Conservation (phyloP, 2,797 vertebrate species). For the Notolepis coatsorum region DNA sequence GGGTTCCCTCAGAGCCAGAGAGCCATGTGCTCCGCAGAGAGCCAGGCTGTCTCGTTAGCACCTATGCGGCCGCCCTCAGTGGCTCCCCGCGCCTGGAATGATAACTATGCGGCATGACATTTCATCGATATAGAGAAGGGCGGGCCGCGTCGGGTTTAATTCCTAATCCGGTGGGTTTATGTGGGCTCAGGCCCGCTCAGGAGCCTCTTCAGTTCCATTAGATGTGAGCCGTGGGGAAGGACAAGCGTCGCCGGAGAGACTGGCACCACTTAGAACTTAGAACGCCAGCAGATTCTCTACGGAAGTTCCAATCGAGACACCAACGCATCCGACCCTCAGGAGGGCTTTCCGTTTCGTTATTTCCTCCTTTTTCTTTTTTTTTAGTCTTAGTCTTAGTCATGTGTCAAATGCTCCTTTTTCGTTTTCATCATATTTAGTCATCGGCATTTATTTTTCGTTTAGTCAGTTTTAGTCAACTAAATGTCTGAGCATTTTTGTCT, state of each 20-base stretch:
- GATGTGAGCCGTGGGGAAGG: conserved; percentile 63
- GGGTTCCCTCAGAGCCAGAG: conserved; percentile 56
- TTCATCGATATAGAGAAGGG: conserved; percentile 76
- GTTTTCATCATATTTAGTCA: not conserved
- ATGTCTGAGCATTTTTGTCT: too few relatives aligned
- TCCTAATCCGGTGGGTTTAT: conserved; percentile 79
- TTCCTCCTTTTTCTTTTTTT: conserved; percentile 14
- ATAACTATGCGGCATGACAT: conserved; percentile 80
- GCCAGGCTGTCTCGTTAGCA: conserved; percentile 74
- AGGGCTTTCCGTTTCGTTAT: conserved; percentile 27
- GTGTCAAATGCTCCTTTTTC: not conserved
- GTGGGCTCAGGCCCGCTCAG: conserved; percentile 70
- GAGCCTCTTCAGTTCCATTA: conserved; percentile 71
- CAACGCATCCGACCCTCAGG: conserved; percentile 6
- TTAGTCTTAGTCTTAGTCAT: not conserved
- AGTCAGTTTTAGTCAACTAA: too few relatives aligned
- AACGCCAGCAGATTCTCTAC: conserved; percentile 36
- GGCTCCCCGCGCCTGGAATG: conserved; percentile 72
- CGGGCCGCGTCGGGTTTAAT: conserved; percentile 67
- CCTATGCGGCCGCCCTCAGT: conserved; percentile 60
- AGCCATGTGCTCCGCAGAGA: conserved; percentile 44
- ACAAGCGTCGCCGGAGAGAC: conserved; percentile 64
- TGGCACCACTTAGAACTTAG: conserved; percentile 51
- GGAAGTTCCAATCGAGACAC: conserved; percentile 8
- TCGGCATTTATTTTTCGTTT: too few relatives aligned